Evolutionary conservation across 2,888 invertebrate species (phyloP), one percentile per base, ranked within the genome.

Genomic region (Epinotia demarniana): DNA sequence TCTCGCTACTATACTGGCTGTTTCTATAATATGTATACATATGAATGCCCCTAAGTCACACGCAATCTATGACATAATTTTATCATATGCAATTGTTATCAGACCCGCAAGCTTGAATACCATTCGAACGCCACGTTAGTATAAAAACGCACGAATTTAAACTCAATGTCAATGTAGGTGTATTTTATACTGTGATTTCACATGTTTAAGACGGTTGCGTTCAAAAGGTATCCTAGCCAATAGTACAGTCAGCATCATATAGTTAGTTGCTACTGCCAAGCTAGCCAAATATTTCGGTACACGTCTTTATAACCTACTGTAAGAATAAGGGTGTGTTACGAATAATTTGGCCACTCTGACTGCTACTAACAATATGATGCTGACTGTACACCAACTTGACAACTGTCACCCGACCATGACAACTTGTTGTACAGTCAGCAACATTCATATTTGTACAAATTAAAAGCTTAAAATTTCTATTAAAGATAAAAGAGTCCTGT

Each of bases 101-200:
- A 53, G 5, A 53, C 19, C 12, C 23, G 23, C 13, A 19, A 6
- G 46, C 63, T 39, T 39, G 43, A 62, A 43, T 11, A 12, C 33
- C 64, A 11, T 64, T 64, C 19, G 23, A 49, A 49, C 27, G 64
- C n/a, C 49, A 61, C 27, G 11, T 49, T 64, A 16, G 49, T 64
- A 64, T 49, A 49, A 64, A 64, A 19, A n/a, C 13, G 64, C 49
- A 46, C 64, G 64, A 64, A 64, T 64, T 64, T 49, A 64, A 64
- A 64, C 23, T 13, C 23, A 46, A n/a, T 64, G 49, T 64, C 49
- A 49, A 49, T 13, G n/a, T 11, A 67, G n/a, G n/a, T 67, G 13
- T 57, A 67, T 55, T 68, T 57, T 68, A 61, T 61, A 57, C 39
- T 57, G 57, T 68, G 49, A 64, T 64, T 23, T 49, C 46, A 49